phyloP scores from a whole-genome alignment of 1,140 invertebrate species.

The Laupala kohalensis region DNA sequence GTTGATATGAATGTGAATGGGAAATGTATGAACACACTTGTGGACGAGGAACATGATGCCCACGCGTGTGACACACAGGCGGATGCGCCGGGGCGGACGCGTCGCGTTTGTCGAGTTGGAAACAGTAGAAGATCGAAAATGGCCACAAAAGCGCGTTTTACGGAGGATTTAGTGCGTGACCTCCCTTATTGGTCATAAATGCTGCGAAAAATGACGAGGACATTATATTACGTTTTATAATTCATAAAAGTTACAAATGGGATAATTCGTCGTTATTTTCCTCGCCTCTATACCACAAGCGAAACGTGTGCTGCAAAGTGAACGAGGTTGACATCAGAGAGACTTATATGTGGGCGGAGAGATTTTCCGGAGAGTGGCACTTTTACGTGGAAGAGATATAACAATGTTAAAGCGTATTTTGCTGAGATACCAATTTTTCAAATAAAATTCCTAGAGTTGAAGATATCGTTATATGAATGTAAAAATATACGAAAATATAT shows the following conservation, averaged over 20 bases:
- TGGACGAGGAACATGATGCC: not conserved
- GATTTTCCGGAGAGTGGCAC: no score
- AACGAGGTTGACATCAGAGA: not conserved
- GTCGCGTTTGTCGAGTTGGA: not conserved
- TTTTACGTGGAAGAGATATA: no score
- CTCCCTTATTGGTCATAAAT: not conserved
- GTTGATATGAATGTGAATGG: not conserved
- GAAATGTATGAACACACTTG: no score
- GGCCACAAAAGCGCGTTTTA: not conserved
- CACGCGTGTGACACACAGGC: not conserved
- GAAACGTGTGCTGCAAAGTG: not conserved
- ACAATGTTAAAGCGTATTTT: no score
- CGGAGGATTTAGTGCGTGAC: not conserved
- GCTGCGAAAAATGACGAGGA: not conserved
- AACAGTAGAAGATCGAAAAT: not conserved
- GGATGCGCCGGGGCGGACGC: no score
- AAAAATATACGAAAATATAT: no score
- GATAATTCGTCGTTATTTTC: not conserved
- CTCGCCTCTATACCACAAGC: not conserved
- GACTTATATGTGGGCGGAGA: no score
- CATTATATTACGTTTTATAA: not conserved
- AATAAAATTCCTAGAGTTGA: no score
- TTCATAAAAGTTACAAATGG: not conserved
- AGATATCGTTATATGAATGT: no score
- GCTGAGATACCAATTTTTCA: no score